Conservation (phyloP, 2,888 invertebrate species). For the Megalurothrips usitatus region DNA sequence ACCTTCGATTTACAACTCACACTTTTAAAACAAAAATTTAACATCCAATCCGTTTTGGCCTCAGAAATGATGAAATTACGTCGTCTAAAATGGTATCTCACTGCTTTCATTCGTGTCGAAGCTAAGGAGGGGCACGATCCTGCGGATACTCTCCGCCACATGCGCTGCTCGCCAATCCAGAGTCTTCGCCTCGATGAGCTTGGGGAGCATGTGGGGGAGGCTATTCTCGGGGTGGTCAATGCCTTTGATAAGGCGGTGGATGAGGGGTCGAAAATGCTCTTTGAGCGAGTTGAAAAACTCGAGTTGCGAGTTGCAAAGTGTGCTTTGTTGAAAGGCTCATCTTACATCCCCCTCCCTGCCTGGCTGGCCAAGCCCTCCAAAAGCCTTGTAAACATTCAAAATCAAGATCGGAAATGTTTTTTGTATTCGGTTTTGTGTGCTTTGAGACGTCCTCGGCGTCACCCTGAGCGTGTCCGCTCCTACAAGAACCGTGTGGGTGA, state of each 20-base stretch:
- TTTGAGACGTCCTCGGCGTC: neutral
- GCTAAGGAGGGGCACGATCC: too few relatives aligned
- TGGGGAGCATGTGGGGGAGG: neutral
- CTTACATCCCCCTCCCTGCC: neutral
- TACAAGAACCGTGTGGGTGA: neutral
- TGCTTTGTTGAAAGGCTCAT: neutral
- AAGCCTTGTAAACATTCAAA: neutral
- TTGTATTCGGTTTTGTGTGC: neutral
- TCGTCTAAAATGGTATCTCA: neutral
- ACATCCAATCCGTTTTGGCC: neutral
- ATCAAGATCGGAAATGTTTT: neutral
- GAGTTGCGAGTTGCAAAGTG: neutral
- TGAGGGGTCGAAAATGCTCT: neutral
- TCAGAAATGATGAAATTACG: neutral
- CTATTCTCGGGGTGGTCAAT: neutral
- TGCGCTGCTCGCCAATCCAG: neutral
- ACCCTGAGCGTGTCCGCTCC: neutral
- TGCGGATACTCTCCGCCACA: neutral
- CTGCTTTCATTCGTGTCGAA: neutral
- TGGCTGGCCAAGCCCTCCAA: neutral
- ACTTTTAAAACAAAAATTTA: neutral
- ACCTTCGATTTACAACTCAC: neutral
- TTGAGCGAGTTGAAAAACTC: neutral
- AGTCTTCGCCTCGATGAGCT: neutral
- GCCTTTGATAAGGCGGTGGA: neutral